Base-by-base conservation (phyloP, 2,113 vertebrate species). In the Macrotis lagotis region DNA sequence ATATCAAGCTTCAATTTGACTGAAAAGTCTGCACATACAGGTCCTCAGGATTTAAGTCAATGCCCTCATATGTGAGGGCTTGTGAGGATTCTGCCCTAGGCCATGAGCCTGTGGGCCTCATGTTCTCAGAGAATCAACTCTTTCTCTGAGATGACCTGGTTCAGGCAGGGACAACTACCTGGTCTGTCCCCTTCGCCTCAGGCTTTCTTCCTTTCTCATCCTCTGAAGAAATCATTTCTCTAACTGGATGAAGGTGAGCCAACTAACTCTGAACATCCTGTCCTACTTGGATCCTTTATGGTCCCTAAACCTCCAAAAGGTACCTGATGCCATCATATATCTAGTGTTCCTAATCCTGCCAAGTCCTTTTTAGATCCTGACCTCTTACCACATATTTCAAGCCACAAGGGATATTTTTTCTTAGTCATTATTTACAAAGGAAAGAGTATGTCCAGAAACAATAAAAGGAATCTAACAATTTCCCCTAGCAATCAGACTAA, bases 21-120 rank as follows among this genome's bases (percentile, higher is more conserved):
- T 44, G 28, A 48, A 31, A 48, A 88, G 0, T 92, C 95, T 47
- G n/a, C 55, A 93, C 9, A 55, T 2, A 14, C 0, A 14, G 44
- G 90, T 92, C 91, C 25, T 31, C 90, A 51, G 51, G 31, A 66
- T 16, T 50, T 52, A 51, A 95, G 92, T 14, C 74, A 91, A 37
- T 8, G 19, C 19, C 37, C 31, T 88, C 14, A 14, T 11, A 93
- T 66, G 37, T 96, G n/a, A n/a, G n/a, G n/a, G 25, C 48, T 48
- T 90, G 2, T 22, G n/a, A 83, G 37, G 1, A 44, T 83, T 83
- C 19, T 22, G n/a, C 66, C 66, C 66, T 83, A 83, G n/a, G 66
- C 19, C 66, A 83, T 7, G 19, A 83, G n/a, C 66, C n/a, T 24
- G 37, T 66, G n/a, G 66, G 66, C 19, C 66, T 83, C 66, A 24